phyloP scores from a whole-genome alignment of 2,797 vertebrate species.

The Pelochelys cantorii region DNA sequence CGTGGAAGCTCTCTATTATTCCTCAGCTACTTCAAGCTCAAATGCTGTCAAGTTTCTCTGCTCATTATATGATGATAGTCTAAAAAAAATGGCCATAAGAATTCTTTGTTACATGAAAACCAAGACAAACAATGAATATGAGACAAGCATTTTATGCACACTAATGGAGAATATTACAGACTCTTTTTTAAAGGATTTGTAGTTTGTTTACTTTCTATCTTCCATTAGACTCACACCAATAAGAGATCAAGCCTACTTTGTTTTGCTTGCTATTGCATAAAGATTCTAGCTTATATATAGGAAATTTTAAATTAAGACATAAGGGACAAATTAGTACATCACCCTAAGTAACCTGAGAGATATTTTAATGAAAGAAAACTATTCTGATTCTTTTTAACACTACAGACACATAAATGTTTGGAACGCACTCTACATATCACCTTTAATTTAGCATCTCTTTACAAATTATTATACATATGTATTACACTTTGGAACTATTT shows the following conservation, averaged over 20 bases:
- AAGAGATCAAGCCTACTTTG: not conserved
- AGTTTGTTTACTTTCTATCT: conserved; percentile 45
- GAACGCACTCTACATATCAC: not conserved
- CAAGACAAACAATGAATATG: conserved; percentile 48
- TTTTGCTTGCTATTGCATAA: not conserved
- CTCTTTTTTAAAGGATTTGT: not conserved
- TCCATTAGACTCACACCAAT: not conserved
- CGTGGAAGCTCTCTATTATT: conserved; percentile 66
- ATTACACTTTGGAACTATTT: not conserved
- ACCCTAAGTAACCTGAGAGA: not conserved
- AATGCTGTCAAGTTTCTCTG: conserved; percentile 62
- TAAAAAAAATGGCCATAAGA: conserved; percentile 32
- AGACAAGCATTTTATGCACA: conserved; percentile 14
- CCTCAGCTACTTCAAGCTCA: conserved; percentile 67
- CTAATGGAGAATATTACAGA: conserved; percentile 36
- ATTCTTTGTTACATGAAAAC: conserved; percentile 37
- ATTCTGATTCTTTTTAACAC: not conserved
- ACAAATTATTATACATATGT: not conserved
- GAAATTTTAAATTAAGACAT: not conserved
- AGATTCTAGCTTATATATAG: not conserved
- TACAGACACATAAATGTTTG: not conserved
- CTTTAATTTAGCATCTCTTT: not conserved
- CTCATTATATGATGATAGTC: conserved; percentile 51
- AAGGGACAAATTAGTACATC: not conserved
- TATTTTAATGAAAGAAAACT: not conserved